These are phyloP conservation scores for Sylvietta virens DNA, from an alignment of 2,113 vertebrate genomes.

Conservation along the genomic window DNA sequence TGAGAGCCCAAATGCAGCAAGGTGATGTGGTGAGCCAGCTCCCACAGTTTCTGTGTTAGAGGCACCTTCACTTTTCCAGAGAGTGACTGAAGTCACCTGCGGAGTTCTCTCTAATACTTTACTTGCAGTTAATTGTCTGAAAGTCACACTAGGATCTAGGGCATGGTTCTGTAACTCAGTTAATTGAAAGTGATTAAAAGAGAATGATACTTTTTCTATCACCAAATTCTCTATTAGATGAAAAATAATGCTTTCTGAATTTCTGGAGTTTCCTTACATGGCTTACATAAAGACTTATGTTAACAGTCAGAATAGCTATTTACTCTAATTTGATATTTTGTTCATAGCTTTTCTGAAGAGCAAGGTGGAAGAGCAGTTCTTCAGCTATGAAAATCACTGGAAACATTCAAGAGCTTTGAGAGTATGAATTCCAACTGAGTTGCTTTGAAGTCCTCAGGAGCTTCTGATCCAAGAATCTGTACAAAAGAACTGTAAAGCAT, in stretches of 20 bases:
- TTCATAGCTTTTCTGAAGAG: not conserved
- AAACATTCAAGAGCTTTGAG: not conserved
- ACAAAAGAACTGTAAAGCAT: not conserved
- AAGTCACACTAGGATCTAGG: not conserved
- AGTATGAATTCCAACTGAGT: not conserved
- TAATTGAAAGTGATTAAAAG: not conserved
- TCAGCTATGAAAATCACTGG: not conserved
- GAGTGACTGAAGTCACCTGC: not conserved
- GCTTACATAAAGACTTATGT: not conserved
- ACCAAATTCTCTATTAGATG: not conserved
- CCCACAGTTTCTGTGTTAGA: not conserved
- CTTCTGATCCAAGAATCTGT: not conserved
- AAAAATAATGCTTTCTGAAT: not conserved
- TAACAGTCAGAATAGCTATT: not conserved
- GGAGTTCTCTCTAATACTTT: not conserved
- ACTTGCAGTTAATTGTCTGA: not conserved
- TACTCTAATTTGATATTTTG: not conserved
- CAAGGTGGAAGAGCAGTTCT: not conserved
- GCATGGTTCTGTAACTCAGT: not conserved
- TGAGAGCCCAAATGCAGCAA: not conserved
- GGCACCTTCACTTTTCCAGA: not conserved
- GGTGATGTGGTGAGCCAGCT: not conserved
- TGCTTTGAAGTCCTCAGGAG: not conserved
- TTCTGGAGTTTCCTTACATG: not conserved
- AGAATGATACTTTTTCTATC: not conserved